Evolutionary conservation across 53 echinoderm and acorn worm species (phyloP).

Genomic region (Astropecten irregularis): DNA sequence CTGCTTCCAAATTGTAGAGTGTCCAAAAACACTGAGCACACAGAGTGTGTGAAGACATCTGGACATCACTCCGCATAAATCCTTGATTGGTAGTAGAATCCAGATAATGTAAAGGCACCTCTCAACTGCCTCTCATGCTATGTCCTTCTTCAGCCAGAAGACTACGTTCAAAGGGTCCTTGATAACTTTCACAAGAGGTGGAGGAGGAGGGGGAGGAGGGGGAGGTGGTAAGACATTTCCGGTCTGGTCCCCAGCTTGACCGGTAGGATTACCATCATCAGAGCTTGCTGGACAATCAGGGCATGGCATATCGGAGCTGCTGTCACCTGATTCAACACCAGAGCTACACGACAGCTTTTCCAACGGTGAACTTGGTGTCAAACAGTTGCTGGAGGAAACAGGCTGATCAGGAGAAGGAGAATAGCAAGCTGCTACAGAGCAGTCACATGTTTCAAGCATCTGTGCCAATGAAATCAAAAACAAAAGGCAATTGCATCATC

Average conservation of each 20-base stretch:
- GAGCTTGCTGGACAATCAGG: not conserved
- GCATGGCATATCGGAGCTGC: not conserved
- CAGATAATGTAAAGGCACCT: too few relatives aligned
- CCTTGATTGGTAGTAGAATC: too few relatives aligned
- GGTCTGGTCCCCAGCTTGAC: conserved; percentile 1
- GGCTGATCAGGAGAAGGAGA: not conserved
- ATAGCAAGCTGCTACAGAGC: not conserved
- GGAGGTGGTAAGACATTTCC: conserved; percentile 4
- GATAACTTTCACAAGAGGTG: conserved; percentile 16
- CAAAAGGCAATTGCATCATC: not conserved
- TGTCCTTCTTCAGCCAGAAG: conserved; percentile 76
- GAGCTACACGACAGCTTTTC: not conserved
- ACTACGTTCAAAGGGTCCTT: conserved; percentile 1
- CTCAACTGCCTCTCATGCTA: not conserved
- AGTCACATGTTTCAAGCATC: conserved; percentile 83
- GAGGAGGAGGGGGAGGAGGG: conserved; percentile 74
- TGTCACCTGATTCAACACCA: not conserved
- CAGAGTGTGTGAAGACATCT: too few relatives aligned
- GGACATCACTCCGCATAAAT: too few relatives aligned
- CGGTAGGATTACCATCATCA: not conserved
- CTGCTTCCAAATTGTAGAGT: too few relatives aligned
- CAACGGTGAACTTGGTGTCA: not conserved
- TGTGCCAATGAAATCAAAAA: conserved; percentile 8
- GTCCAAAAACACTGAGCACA: too few relatives aligned
- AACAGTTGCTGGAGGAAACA: not conserved